Conservation (phyloP, 2,888 invertebrate genomes). For the Agonopterix subpropinquella region DNA sequence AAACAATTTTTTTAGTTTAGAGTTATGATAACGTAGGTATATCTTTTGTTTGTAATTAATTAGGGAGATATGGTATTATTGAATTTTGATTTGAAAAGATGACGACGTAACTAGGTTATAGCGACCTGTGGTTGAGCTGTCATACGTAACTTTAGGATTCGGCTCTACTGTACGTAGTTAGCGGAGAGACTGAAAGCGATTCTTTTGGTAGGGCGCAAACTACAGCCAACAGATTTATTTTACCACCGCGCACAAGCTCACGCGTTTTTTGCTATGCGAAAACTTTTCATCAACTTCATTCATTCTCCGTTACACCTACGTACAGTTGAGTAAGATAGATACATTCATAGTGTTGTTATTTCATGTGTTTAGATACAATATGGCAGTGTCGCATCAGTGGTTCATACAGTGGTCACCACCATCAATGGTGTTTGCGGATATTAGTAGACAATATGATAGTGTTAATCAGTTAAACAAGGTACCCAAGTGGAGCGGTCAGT, state of each 20-base stretch:
- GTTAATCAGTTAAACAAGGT: constrained; percentile 37
- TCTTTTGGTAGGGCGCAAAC: constrained; percentile 27
- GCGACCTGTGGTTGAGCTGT: too few species aligned
- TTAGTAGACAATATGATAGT: constrained; percentile 42
- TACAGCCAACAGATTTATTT: constrained; percentile 34
- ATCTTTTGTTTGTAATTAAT: too few species aligned
- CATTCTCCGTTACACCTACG: constrained; percentile 21
- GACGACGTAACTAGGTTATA: too few species aligned
- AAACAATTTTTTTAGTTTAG: too few species aligned
- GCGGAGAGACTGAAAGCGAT: constrained; percentile 15
- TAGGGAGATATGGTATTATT: too few species aligned
- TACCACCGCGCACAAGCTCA: constrained; percentile 34
- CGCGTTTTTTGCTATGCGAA: constrained; percentile 42
- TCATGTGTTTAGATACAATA: constrained; percentile 18
- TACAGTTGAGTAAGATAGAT: constrained; percentile 21
- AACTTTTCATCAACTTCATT: constrained; percentile 14
- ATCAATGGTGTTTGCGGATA: constrained; percentile 46
- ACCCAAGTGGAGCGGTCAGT: constrained; percentile 11
- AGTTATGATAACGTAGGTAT: too few species aligned
- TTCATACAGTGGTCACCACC: constrained; percentile 67
- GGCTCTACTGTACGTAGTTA: too few species aligned
- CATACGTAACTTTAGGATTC: too few species aligned
- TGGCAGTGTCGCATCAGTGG: constrained; percentile 71
- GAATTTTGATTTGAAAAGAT: too few species aligned
- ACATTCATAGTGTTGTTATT: constrained; percentile 13